These are phyloP conservation scores for Probosciger aterrimus DNA, from an alignment of 2,113 vertebrate genomes.

Conservation along the genomic window DNA sequence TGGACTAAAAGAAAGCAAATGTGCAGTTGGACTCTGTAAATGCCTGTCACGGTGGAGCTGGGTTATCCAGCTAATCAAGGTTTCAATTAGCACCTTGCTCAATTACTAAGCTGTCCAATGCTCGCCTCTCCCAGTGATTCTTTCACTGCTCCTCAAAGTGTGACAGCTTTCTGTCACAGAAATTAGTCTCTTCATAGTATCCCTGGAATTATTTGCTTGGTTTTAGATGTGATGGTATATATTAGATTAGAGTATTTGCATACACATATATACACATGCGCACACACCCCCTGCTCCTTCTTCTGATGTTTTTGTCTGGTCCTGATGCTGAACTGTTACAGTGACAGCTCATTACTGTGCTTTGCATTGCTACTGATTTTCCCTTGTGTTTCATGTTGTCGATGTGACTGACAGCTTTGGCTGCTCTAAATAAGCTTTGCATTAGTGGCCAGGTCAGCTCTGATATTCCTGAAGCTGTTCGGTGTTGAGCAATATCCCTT, in stretches of 20 bases:
- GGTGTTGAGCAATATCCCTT: not conserved
- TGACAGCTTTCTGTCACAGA: not conserved
- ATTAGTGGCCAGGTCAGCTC: not conserved
- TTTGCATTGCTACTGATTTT: not conserved
- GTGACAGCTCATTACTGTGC: not conserved
- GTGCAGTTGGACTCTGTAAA: accelerated
- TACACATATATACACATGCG: accelerated
- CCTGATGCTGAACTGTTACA: not conserved
- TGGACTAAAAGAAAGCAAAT: not conserved
- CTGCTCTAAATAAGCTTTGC: not conserved
- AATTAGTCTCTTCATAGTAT: accelerated
- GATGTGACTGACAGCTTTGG: not conserved
- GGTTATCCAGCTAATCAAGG: not conserved
- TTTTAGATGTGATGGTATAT: not conserved
- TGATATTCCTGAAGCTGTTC: not conserved
- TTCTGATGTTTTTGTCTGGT: not conserved
- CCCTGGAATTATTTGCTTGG: not conserved
- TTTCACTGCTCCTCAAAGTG: not conserved
- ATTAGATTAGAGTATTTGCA: not conserved
- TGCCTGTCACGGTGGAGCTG: not conserved
- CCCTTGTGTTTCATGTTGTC: not conserved
- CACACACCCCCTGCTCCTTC: accelerated
- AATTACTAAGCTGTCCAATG: not conserved
- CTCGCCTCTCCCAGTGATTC: not conserved
- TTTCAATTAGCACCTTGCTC: not conserved